These are phyloP conservation scores for Masticophis lateralis DNA, from an alignment of 2,797 vertebrate genomes.

Conservation along the genomic window DNA sequence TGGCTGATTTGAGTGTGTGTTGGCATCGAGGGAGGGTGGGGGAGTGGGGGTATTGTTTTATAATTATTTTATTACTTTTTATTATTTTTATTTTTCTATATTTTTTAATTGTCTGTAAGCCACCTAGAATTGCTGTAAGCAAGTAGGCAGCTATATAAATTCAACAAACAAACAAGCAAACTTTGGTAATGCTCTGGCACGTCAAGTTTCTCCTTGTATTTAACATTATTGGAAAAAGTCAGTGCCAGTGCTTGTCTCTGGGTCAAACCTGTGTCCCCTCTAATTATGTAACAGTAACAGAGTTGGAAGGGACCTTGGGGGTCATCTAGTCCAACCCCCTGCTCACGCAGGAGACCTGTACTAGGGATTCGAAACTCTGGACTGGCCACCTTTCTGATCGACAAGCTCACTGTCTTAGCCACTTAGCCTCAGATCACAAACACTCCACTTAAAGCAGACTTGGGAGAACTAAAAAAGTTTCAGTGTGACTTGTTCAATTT, in stretches of 20 bases:
- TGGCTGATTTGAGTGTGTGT: background rate
- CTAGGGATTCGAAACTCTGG: too few relatives aligned
- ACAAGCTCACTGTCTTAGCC: too few relatives aligned
- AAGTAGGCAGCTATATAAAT: background rate
- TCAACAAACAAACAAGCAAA: background rate
- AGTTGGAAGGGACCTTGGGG: too few relatives aligned
- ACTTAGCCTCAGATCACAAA: background rate
- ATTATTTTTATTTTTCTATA: too few relatives aligned
- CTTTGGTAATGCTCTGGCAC: background rate
- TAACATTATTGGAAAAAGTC: background rate
- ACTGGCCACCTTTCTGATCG: too few relatives aligned
- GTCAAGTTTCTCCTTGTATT: background rate
- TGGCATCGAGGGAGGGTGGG: too few relatives aligned
- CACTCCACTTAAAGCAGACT: background rate
- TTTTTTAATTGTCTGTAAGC: too few relatives aligned
- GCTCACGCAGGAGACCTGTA: too few relatives aligned
- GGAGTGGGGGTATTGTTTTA: too few relatives aligned
- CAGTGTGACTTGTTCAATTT: background rate
- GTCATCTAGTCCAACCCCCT: too few relatives aligned
- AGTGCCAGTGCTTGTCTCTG: background rate
- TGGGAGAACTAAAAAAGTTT: background rate
- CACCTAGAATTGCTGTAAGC: too few relatives aligned
- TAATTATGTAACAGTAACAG: background rate
- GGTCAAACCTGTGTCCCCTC: background rate
- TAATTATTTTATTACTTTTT: too few relatives aligned